phyloP scores from a whole-genome alignment of 2,797 vertebrate genomes.

The Dryobates pubescens region DNA sequence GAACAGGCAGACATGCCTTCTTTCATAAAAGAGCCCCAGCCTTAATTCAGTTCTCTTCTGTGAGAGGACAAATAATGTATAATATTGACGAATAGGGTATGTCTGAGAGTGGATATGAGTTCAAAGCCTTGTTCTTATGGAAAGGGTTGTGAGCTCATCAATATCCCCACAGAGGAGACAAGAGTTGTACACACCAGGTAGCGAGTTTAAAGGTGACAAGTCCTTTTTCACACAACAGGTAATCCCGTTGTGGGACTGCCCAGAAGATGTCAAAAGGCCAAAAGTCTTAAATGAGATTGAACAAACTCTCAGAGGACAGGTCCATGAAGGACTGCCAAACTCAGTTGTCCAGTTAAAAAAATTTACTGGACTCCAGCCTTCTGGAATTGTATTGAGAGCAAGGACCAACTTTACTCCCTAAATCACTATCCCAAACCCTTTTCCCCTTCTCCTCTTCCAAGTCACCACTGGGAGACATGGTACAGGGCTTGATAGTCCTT shows the following conservation, averaged over 20 bases:
- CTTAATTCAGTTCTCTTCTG: background rate
- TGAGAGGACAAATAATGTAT: background rate
- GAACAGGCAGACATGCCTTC: background rate
- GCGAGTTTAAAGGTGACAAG: background rate
- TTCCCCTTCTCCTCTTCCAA: background rate
- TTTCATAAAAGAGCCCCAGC: background rate
- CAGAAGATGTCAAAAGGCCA: background rate
- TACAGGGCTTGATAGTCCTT: background rate
- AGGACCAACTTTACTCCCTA: background rate
- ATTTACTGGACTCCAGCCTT: background rate
- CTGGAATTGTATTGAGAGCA: accelerated
- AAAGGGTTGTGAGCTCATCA: background rate
- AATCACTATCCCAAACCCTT: background rate
- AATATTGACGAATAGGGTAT: background rate
- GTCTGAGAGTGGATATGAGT: background rate
- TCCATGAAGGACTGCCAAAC: background rate
- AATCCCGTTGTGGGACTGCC: background rate
- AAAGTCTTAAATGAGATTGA: background rate
- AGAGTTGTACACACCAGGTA: background rate
- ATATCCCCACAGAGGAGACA: background rate
- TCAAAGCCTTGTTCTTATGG: background rate
- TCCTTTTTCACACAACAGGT: background rate
- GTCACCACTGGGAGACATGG: background rate
- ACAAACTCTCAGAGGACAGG: background rate
- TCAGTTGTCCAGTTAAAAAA: background rate